Percentiles rank a stretch among this genome's conserved stretches.
Evolutionary conservation across 2,113 vertebrate genomes (phyloP).

Genomic region (Bubo bubo): DNA sequence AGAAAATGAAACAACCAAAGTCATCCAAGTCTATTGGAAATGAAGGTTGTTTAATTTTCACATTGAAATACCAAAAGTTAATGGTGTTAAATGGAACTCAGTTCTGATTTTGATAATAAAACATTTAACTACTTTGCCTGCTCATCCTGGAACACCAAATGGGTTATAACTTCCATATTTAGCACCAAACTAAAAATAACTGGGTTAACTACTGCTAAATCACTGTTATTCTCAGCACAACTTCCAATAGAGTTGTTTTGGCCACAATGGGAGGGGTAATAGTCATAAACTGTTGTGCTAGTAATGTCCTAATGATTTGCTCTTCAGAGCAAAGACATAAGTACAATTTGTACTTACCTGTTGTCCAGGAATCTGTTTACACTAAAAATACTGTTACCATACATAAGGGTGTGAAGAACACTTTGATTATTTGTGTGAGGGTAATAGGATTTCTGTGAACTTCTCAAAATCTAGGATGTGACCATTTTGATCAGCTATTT

Average conservation of each 20-base stretch:
- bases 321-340: not conserved
- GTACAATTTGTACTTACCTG: not conserved
- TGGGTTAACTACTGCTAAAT: not conserved
- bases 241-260: not conserved
- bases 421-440: not conserved
- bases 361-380: not conserved
- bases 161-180: not conserved
- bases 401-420: not conserved
- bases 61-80: not conserved
- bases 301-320: not conserved
- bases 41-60: not conserved
- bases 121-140: not conserved
- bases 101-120: not conserved
- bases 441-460: not conserved
- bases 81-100: not conserved
- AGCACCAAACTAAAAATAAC: not conserved
- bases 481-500: not conserved
- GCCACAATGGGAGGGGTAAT: not conserved
- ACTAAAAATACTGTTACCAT: not conserved
- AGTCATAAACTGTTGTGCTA: not conserved
- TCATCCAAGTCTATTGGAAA: not conserved
- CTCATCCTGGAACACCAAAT: not conserved
- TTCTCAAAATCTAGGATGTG: not conserved
- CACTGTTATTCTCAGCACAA: not conserved
- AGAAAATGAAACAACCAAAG: not conserved